Conservation (phyloP, 2,888 invertebrate genomes). For the Rhingia campestris region DNA sequence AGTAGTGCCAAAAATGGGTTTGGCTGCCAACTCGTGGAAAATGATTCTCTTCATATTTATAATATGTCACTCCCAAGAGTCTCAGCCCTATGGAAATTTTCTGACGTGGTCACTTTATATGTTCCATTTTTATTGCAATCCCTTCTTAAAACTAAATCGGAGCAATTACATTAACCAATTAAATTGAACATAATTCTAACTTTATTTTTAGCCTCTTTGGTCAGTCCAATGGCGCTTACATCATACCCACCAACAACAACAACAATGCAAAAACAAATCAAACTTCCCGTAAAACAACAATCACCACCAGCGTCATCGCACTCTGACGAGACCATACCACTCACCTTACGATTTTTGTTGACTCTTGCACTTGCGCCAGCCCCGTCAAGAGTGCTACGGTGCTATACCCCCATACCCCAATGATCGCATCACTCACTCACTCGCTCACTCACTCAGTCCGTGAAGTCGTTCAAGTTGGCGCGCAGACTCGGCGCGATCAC, state of each 20-base stretch:
- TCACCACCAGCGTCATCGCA: constrained; percentile 10
- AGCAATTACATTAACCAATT: constrained; percentile 9
- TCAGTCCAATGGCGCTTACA: constrained; percentile 35
- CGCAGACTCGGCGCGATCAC: constrained; percentile 32
- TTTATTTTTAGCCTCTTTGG: background rate
- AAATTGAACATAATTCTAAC: constrained; percentile 14
- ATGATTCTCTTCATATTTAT: too few relatives aligned
- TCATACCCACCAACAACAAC: constrained; percentile 8
- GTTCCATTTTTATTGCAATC: too few relatives aligned
- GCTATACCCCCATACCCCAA: constrained; percentile 34
- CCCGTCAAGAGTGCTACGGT: constrained; percentile 49
- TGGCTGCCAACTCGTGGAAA: too few relatives aligned
- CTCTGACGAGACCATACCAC: constrained; percentile 21
- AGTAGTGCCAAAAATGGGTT: too few relatives aligned
- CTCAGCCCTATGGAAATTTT: too few relatives aligned
- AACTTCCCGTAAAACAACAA: constrained; percentile 23
- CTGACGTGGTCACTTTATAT: too few relatives aligned
- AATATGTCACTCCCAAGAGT: too few relatives aligned
- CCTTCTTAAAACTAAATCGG: background rate
- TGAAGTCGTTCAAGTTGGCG: background rate
- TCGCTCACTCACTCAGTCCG: background rate
- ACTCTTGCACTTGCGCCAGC: constrained; percentile 66
- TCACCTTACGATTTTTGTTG: constrained; percentile 56
- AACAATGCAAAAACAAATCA: background rate
- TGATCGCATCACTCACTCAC: constrained; percentile 39